Evolutionary conservation across 64 coral and sea anemone genomes (phyloP).

Genomic region (Stichodactyla mertensii): DNA sequence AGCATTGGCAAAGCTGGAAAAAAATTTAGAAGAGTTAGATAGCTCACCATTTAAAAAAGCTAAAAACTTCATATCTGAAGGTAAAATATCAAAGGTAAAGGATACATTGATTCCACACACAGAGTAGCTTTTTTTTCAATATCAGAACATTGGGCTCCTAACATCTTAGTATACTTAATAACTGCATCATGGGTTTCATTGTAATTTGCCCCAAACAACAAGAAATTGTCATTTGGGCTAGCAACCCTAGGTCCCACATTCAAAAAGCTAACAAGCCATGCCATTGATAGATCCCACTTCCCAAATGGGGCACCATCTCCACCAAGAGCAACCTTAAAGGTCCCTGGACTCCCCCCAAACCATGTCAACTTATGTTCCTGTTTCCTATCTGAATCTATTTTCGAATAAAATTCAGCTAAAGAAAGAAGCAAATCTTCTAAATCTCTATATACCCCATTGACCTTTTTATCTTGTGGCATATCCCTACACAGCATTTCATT

Average conservation of each 20-base stretch:
- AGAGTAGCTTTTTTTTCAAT: conserved; percentile 26
- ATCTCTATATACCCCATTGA: conserved; percentile 53
- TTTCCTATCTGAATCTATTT: conserved; percentile 44
- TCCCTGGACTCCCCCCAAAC: conserved; percentile 37
- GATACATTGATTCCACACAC: conserved; percentile 19
- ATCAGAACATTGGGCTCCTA: background rate
- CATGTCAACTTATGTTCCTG: conserved; percentile 41
- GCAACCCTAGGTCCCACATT: conserved; percentile 65
- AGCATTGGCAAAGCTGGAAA: conserved; percentile 65
- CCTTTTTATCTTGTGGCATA: conserved; percentile 24
- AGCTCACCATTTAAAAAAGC: conserved; percentile 56
- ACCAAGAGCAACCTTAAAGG: conserved; percentile 59
- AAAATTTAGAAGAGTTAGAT: conserved; percentile 48
- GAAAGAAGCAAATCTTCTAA: conserved; percentile 36
- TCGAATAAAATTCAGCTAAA: conserved; percentile 45
- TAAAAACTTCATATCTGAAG: conserved; percentile 48
- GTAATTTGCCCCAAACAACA: conserved; percentile 73
- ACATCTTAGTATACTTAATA: background rate
- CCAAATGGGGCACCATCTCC: conserved; percentile 5
- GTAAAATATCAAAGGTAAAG: conserved; percentile 49
- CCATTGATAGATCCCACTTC: conserved; percentile 30
- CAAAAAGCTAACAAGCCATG: conserved; percentile 78
- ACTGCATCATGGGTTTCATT: conserved; percentile 50
- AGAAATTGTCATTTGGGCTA: conserved; percentile 60
- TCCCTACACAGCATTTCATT: conserved; percentile 12